Evolutionary conservation across 2,113 vertebrate genomes (phyloP).

Genomic region (Carassius gibelio): DNA sequence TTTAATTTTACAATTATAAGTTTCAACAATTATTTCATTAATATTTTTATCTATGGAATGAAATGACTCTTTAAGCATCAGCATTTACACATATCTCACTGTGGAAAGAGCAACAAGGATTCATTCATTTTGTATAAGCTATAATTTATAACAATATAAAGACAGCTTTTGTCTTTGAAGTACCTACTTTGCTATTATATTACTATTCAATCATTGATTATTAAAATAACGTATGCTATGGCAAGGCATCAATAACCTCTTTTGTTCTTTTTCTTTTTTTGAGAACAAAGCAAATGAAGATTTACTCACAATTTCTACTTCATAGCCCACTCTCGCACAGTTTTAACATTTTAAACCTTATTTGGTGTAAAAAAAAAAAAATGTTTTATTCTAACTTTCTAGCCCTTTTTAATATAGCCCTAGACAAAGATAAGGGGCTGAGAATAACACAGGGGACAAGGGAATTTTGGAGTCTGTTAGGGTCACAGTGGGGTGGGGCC

Average conservation of each 20-base stretch:
- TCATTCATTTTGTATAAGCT: neutral
- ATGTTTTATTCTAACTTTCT: constrained; percentile 19
- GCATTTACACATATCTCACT: neutral
- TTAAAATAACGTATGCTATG: constrained; percentile 55
- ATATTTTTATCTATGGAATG: neutral
- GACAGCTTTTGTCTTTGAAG: constrained; percentile 36
- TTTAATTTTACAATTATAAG: neutral
- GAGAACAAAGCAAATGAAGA: constrained; percentile 5
- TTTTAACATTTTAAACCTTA: constrained; percentile 77
- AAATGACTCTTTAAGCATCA: neutral
- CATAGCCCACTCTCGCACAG: constrained; percentile 75
- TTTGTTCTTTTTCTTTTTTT: constrained; percentile 28
- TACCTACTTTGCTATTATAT: constrained; percentile 54
- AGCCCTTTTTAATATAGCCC: constrained; percentile 69
- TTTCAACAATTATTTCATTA: too few relatives aligned
- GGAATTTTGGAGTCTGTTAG: constrained; percentile 58
- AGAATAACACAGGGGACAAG: constrained; percentile 69
- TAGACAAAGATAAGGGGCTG: constrained; percentile 72
- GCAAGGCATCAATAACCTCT: constrained; percentile 43
- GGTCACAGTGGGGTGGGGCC: constrained; percentile 62
- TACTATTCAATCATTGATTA: constrained; percentile 62
- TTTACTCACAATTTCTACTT: constrained; percentile 66
- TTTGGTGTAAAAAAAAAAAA: constrained; percentile 76
- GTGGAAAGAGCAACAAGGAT: neutral
- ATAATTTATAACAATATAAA: neutral